Base-by-base conservation (phyloP, 2,888 invertebrate species). In the Drosophila niveifrons region DNA sequence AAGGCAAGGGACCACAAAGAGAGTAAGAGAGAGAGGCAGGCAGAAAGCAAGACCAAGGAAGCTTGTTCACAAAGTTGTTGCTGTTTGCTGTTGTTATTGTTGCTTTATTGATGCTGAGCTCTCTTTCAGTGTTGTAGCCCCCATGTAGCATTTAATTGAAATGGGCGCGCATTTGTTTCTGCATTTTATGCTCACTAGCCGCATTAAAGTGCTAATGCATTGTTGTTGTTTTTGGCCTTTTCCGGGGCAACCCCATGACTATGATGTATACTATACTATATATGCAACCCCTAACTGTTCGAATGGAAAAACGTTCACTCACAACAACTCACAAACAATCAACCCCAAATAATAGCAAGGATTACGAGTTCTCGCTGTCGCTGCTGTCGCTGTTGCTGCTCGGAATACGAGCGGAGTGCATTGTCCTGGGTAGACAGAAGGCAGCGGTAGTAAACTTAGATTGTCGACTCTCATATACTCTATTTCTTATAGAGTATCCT, bases 141-240 rank as follows among this genome's bases (percentile, higher is more conserved):
- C 77, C 75, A 80, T 88, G 78, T 76, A 77, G 74, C 77, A 76
- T 82, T 90, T 88, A 90, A 90, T 90, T 90, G 89, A 87, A 87
- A 87, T 81, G 87, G 88, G 83, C 75, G 86, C 77, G 65, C 80
- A 72, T 84, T 84, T 85, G 88, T 84, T 88, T 84, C 82, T 82
- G 67, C 88, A 88, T 88, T 84, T 88, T 76, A 78, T 85, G 84
- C 86, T 81, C 84, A 85, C 88, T 88, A 85, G 76, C 88, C 76
- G 84, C 77, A 83, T 83, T 87, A 89, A 90, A 89, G 89, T 88
- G 89, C 86, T 90, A 90, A 90, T 90, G 90, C 87, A 90, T 68
- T 88, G 90, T 88, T 90, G 90, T 90, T 90, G 82, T 90, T 90
- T 74, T 90, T 82, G 77, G 79, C 63, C 63, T 66, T 70, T 71